Evolutionary conservation across 2,797 vertebrate genomes (phyloP), one percentile per base, ranked within the genome.

Genomic region (Cygnus olor): DNA sequence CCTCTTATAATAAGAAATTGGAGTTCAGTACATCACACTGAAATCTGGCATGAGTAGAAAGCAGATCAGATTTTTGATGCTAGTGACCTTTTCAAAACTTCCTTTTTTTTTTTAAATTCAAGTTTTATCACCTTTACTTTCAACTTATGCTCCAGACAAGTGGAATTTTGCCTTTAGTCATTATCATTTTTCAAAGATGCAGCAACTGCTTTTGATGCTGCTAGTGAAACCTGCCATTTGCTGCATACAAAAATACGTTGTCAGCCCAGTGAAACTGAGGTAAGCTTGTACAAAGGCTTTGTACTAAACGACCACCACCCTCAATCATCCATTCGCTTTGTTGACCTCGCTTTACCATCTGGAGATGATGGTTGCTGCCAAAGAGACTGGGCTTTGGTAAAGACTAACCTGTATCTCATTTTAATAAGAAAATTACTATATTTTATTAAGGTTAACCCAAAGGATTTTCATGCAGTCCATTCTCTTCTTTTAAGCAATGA

Each of bases 181-280:
- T 61, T 80, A 14, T 80, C 7, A 49, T 53, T 94, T 85, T 90
- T 85, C 28, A 53, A 69, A 8, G 12, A 80, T 77, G 21, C 73
- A 85, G 34, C 34, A 79, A 27, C 20, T 80, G 14, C n/a, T 88
- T 89, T 95, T 88, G 85, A 54, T 94, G 81, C 32, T 47, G n/a
- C 45, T 32, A 44, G 70, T 77, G 72, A 80, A 85, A 22, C 24
- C 36, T 79, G 15, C 38, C 49, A 30, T 78, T 81, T 96, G 44
- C 0, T 6, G 66, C 83, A 32, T 32, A 60, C 30, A 70, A 34
- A 80, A 74, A 6, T 72, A 36, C 40, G 0, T 70, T 56, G 53
- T 56, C 56, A 78, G 19, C 51, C 58, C 11, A 0, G 0, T 47
- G 42, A 68, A 72, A 12, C 68, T 56, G 85, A 19, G 44, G 36